Percentiles rank a stretch among this genome's conserved stretches.
phyloP scores from a whole-genome alignment of 1,140 invertebrate species.

The Drosophila arizonae region DNA sequence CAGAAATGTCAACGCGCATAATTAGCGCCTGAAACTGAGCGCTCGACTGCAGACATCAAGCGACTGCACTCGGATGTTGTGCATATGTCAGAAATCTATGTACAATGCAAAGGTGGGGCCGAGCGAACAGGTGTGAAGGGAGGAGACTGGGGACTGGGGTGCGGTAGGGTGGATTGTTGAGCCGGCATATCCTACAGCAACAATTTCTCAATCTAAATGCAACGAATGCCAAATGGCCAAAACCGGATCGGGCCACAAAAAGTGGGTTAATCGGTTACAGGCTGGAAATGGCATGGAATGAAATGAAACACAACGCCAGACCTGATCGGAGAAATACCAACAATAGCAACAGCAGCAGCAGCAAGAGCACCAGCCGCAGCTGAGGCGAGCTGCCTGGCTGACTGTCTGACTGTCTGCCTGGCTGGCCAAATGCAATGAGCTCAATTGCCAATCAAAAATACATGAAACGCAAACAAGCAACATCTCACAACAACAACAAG shows the following conservation, averaged over 20 bases:
- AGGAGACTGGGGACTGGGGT: background rate
- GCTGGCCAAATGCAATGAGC: conserved; percentile 57
- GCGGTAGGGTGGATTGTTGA: background rate
- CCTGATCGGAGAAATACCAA: conserved; percentile 12
- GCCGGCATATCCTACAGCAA: conserved; percentile 62
- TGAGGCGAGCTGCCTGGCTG: conserved; percentile 15
- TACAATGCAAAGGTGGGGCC: background rate
- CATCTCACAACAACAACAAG: conserved; percentile 22
- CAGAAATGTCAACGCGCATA: conserved; percentile 32
- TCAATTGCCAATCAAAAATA: conserved; percentile 65
- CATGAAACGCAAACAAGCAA: conserved; percentile 25
- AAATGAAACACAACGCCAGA: conserved; percentile 50
- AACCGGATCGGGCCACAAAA: conserved; percentile 60
- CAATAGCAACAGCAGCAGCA: background rate
- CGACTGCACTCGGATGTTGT: conserved; percentile 26
- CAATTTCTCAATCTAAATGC: conserved; percentile 42
- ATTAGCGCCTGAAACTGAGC: conserved; percentile 18
- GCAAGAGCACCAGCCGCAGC: conserved; percentile 20
- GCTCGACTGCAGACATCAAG: conserved; percentile 10
- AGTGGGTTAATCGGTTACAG: conserved; percentile 73
- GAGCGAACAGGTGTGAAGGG: background rate
- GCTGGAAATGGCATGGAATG: conserved; percentile 58
- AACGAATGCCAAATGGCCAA: conserved; percentile 37
- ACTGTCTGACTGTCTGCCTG: background rate
- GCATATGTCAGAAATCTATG: conserved; percentile 17